Evolutionary conservation across 2,113 vertebrate species (phyloP), one percentile per base, ranked within the genome.

Genomic region (Dolichotis patagonum): DNA sequence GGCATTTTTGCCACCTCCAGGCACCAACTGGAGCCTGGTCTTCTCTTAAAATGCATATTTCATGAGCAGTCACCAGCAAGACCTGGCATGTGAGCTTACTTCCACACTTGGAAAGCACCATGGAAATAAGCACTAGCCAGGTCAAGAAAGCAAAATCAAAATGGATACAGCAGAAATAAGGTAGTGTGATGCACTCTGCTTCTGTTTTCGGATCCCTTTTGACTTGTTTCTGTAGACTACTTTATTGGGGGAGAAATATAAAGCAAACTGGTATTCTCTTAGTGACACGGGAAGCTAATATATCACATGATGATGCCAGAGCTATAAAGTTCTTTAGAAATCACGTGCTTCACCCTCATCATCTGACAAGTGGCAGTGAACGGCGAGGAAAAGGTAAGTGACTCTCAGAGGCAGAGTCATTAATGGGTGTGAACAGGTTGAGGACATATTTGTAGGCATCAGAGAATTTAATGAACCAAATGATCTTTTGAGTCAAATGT

Each of bases 191-290:
- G 0, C 3, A 13, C 24, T 78, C 67, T 30, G 26, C n/a, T 94
- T 95, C 93, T 98, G 88, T 89, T 95, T 92, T 95, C 14, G 4
- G 86, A 88, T 71, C 14, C 12, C 30, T 62, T 49, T n/a, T 26
- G 38, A 80, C 49, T 63, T 49, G 69, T 94, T 96, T 85, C 62
- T 49, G 2, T n/a, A 60, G 80, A 19, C 58, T 65, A 3, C 30
- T 0, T 43, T 60, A 77, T 90, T 62, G 19, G 8, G 54, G n/a
- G 82, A 77, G 43, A 88, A 95, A 92, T 58, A 54, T 1, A 88
- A 14, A 88, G 13, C 19, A 22, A 46, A 56, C 28, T 49, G 69
- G 3, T 56, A 1, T 84, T 67, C 84, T 96, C 71, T 52, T 67
- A 30, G n/a, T 28, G 58, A 17, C 58, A 1, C 9, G 20, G 7